Base-by-base conservation (phyloP, 2,888 invertebrate genomes). In the Drosophila diplacantha region DNA sequence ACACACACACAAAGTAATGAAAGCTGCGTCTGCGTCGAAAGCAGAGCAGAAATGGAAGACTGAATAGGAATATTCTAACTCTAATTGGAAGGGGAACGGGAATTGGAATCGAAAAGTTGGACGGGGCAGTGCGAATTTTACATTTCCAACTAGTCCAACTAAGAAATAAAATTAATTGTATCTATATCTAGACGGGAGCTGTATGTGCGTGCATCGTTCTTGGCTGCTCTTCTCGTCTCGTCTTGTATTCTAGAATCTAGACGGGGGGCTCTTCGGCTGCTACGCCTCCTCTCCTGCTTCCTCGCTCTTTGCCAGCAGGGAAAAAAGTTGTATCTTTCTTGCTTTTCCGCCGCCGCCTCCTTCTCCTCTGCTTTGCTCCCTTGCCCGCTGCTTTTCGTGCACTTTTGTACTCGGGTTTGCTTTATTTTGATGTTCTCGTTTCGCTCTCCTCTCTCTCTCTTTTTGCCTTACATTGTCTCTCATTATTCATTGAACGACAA, bases 401-500 rank as follows among this genome's bases (percentile, higher is more conserved):
- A 84, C 75, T 85, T 80, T 71, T 76, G 68, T 65, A 66, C 50
- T 50, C 67, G 70, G 70, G 59, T 65, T 79, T 76, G 74, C 76
- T 83, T 83, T 79, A 77, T 81, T 58, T 79, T 83, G 71, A 76
- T 83, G 70, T 74, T 69, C 56, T 68, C 49, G 50, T 58, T 63
- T 58, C 67, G 60, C 65, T 64, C 54, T 52, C 50, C 56, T 46
- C 66, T 50, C 65, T 49, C 63, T 67, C 69, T 65, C 63, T 62
- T 54, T 50, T 56, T 38, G 56, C 61, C 71, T 79, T 76, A 72
- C 81, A 75, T 75, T 74, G 83, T 70, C 69, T 77, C 78, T 81
- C 83, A 80, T 83, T 80, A 80, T 83, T 80, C 80, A 80, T 80
- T 78, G 80, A 78, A 80, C 79, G 72, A 70, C 75, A 72, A 66